Evolutionary conservation across 2,113 vertebrate genomes (phyloP), one percentile per base, ranked within the genome.

Genomic region (Myiozetetes cayanensis): DNA sequence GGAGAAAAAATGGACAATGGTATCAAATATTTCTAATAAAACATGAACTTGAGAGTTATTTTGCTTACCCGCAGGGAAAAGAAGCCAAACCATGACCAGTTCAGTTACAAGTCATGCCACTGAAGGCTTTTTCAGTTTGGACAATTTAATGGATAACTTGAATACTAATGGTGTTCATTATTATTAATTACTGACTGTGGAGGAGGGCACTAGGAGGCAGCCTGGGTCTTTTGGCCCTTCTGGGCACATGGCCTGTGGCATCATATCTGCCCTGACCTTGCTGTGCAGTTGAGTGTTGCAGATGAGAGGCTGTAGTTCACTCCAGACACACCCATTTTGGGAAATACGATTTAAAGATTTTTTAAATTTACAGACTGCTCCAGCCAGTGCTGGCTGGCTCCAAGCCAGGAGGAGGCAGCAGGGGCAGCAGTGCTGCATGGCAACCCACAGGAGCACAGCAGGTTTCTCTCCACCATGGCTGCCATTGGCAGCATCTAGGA

Each of bases 401-500:
- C 21, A 66, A 21, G 31, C 0, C 44, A 46, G 44, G 0, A 53
- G 16, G 7, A 9, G 9, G 8, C 8, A 17, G 30, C 3, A 5
- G 22, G 12, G 11, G 10, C 46, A 70, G 16, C 0, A 0, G 20
- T 50, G 20, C 17, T 65, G 5, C 59, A 21, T 2, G 20, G 25
- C 4, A 6, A 17, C 10, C 11, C 25, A 19, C 9, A 22, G 58
- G 9, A 65, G 9, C 17, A 14, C n/a, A 30, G 25, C n/a, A 49
- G 14, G 8, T n/a, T 76, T 83, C 8, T 27, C 22, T 50, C 20
- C 3, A 2, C 14, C 3, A 0, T 0, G 0, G 5, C 47, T 49
- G n/a, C n/a, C 30, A 14, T 41, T 4, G 2, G 30, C 17, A 73
- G 3, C 39, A 25, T 9, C 8, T 19, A 25, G 20, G 7, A 72